Evolutionary conservation across 2,888 invertebrate genomes (phyloP).

Genomic region (Athetis lepigone): DNA sequence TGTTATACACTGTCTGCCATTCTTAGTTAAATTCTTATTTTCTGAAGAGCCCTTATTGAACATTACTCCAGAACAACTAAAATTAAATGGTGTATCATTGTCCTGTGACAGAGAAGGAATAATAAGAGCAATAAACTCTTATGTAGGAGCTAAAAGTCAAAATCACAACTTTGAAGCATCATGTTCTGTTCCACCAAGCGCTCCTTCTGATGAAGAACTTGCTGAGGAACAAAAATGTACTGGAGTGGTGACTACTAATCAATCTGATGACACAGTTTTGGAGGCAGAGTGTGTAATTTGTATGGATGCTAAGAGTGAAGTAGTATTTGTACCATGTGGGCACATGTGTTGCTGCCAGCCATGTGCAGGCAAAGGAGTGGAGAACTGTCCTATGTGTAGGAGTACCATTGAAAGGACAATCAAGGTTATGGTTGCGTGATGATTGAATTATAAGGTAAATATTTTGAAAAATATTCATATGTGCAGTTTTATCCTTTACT

Average conservation of each 20-base stretch:
- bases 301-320: slow-evolving; percentile 93
- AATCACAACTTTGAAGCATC: slow-evolving; percentile 68
- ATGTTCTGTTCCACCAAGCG: slow-evolving; percentile 69
- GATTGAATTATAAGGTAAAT: slow-evolving; percentile 44
- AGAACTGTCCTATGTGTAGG: slow-evolving; percentile 95
- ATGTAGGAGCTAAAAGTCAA: slow-evolving; percentile 84
- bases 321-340: slow-evolving; percentile 96
- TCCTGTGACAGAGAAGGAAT: slow-evolving; percentile 91
- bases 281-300: slow-evolving; percentile 95
- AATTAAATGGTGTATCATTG: slow-evolving; percentile 90
- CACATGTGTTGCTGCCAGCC: slow-evolving; percentile 95
- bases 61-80: slow-evolving; percentile 90
- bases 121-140: slow-evolving; percentile 91
- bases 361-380: slow-evolving; percentile 92
- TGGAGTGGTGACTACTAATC: slow-evolving; percentile 77
- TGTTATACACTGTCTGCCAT: slow-evolving; percentile 94
- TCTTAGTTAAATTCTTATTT: slow-evolving; percentile 92
- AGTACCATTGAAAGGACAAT: slow-evolving; percentile 93
- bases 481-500: neutral
- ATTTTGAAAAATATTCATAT: neutral
- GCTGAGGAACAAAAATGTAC: slow-evolving; percentile 73
- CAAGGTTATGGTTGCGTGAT: slow-evolving; percentile 91
- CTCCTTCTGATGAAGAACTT: slow-evolving; percentile 66
- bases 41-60: slow-evolving; percentile 87
- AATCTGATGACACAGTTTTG: slow-evolving; percentile 73